Conservation (phyloP, 2,113 vertebrate genomes). For the Elgaria multicarinata region DNA sequence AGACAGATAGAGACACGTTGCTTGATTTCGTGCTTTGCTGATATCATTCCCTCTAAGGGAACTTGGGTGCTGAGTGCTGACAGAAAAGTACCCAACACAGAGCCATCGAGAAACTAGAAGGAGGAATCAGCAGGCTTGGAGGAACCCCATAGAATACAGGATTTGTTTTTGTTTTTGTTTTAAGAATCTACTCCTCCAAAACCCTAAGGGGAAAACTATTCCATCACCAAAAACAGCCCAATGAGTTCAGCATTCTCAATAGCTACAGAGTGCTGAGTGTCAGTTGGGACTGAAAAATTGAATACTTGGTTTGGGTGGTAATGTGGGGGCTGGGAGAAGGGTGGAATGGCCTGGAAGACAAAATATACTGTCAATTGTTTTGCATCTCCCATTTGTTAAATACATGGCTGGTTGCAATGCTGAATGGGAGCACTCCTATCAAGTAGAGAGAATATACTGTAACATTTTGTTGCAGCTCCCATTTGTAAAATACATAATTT, state of each 20-base stretch:
- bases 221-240: background rate
- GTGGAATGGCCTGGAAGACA: background rate
- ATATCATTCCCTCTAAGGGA: conserved; percentile 37
- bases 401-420: background rate
- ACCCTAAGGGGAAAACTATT: background rate
- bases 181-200: background rate
- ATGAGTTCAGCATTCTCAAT: background rate
- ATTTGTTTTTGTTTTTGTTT: too few species aligned
- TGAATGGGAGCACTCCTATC: background rate
- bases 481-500: background rate
- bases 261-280: background rate
- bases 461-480: background rate
- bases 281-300: background rate
- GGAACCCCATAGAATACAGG: conserved; percentile 34
- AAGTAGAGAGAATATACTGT: background rate
- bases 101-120: background rate
- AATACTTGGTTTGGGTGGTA: background rate
- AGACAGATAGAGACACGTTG: conserved; percentile 59
- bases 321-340: background rate
- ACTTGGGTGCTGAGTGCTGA: background rate
- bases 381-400: too few species aligned
- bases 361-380: too few species aligned
- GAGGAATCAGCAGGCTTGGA: background rate
- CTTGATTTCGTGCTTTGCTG: conserved; percentile 73
- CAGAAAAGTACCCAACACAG: background rate